Percentiles rank a stretch among this genome's conserved stretches.
These are phyloP conservation scores for Drymodes brunneopygia DNA, from an alignment of 2,113 vertebrate genomes.

Conservation along the genomic window DNA sequence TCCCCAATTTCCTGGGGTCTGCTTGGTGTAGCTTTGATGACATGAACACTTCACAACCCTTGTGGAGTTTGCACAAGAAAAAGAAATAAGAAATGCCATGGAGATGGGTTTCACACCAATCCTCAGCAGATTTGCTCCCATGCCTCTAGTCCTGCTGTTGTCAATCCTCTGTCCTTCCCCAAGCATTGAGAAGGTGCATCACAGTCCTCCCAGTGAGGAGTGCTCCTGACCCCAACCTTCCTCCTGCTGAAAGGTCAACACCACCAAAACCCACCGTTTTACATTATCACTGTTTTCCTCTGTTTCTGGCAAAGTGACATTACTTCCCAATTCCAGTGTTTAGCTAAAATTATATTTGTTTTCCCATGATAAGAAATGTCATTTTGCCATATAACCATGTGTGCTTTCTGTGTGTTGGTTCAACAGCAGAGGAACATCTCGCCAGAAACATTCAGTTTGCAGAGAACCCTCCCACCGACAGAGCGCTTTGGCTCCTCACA, in stretches of 20 bases:
- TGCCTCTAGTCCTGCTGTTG: background rate
- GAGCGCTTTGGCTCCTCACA: background rate
- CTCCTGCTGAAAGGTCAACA: background rate
- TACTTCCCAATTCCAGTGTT: background rate
- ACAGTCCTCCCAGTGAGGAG: accelerated
- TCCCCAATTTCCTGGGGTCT: background rate
- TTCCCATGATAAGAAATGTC: background rate
- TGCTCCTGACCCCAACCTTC: background rate
- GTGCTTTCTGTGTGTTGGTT: background rate
- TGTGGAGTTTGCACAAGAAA: background rate
- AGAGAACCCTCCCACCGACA: background rate
- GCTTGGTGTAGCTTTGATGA: background rate
- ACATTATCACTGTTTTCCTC: background rate
- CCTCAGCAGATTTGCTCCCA: background rate
- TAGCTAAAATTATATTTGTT: background rate
- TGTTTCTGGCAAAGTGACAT: background rate
- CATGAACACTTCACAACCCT: background rate
- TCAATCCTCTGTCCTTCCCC: background rate
- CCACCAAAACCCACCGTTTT: background rate
- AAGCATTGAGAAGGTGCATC: background rate
- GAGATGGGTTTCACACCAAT: background rate
- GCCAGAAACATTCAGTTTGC: background rate
- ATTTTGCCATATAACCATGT: background rate
- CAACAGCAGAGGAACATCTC: background rate
- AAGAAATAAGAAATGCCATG: background rate